Conservation (phyloP, 2,113 vertebrate genomes). For the Pteruthius melanotis region DNA sequence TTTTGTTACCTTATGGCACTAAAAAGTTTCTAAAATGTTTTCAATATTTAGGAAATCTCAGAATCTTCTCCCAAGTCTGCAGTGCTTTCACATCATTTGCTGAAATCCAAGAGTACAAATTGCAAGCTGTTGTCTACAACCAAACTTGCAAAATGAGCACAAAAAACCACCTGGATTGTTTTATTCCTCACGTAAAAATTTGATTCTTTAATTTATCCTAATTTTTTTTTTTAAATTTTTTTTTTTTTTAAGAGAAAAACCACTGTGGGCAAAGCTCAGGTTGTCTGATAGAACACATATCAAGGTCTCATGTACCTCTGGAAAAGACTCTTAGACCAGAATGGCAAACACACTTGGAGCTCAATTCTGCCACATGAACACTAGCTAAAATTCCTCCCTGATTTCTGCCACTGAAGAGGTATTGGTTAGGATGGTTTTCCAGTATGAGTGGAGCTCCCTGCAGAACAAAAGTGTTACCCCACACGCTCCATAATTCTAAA, state of each 20-base stretch:
- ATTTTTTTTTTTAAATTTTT: neutral
- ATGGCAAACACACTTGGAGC: neutral
- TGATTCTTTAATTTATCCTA: neutral
- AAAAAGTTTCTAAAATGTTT: neutral
- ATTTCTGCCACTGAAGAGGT: neutral
- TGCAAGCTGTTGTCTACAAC: neutral
- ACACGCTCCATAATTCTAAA: neutral
- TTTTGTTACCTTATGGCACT: neutral
- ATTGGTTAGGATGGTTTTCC: neutral
- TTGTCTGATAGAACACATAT: neutral
- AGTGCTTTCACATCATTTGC: neutral
- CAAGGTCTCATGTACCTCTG: neutral
- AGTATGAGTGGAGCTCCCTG: neutral
- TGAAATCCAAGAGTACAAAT: neutral
- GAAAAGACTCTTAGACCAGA: neutral
- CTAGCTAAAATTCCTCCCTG: neutral
- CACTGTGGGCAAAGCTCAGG: neutral
- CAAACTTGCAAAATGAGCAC: neutral
- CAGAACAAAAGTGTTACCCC: neutral
- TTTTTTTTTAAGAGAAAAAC: neutral
- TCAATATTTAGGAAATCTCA: neutral
- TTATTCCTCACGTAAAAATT: neutral
- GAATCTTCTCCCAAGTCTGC: neutral
- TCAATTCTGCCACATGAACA: neutral
- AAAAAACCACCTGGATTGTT: neutral